Evolutionary conservation across 2,113 vertebrate genomes (phyloP).

Genomic region (Sinocyclocheilus rhinocerous): DNA sequence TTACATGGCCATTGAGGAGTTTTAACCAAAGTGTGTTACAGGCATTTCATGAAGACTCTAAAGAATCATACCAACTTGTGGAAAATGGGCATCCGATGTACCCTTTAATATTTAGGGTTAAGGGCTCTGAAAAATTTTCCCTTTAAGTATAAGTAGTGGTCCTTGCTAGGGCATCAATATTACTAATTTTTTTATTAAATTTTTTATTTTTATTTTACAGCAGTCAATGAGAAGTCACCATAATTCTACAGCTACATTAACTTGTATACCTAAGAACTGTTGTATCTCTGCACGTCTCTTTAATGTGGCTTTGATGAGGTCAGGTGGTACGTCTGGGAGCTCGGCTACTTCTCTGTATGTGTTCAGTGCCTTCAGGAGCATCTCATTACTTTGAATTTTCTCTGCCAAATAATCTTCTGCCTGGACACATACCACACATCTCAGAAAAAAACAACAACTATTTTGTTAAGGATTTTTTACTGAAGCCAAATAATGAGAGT

Average conservation of each 20-base stretch:
- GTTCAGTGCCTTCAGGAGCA: constrained; percentile 85
- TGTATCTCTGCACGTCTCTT: constrained; percentile 89
- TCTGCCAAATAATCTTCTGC: constrained; percentile 92
- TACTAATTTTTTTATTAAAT: too few species aligned
- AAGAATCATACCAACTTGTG: too few species aligned
- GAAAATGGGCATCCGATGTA: too few species aligned
- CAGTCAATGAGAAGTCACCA: background rate
- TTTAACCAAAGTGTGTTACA: too few species aligned
- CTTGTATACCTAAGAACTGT: constrained; percentile 87
- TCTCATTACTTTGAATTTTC: constrained; percentile 90
- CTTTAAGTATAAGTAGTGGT: too few species aligned
- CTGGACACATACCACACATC: constrained; percentile 66
- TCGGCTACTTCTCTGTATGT: constrained; percentile 85
- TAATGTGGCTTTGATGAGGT: constrained; percentile 84
- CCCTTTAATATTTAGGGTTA: too few species aligned
- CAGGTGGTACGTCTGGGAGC: constrained; percentile 83
- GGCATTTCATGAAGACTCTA: too few species aligned
- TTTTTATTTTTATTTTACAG: background rate
- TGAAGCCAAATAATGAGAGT: background rate
- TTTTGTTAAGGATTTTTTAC: background rate
- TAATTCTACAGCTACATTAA: background rate
- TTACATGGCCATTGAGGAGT: too few species aligned
- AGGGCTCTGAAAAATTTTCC: too few species aligned
- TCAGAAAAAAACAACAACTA: too few species aligned
- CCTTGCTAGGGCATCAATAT: too few species aligned